Percentiles rank a stretch among this genome's conserved stretches.
These are phyloP conservation scores for Panorpa germanica DNA, from an alignment of 2,888 invertebrate species.

Conservation along the genomic window DNA sequence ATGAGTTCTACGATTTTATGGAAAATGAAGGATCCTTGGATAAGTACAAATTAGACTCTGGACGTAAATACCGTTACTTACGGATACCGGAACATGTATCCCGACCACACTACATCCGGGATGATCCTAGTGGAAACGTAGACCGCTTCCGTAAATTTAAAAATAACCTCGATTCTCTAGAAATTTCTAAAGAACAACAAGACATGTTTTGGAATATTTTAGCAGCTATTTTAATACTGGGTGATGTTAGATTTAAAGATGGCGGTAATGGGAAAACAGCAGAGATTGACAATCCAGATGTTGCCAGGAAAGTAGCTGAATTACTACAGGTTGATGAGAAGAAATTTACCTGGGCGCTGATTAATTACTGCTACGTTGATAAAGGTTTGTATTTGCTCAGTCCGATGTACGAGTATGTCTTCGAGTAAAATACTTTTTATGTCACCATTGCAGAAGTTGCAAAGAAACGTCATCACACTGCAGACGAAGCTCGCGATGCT, in stretches of 20 bases:
- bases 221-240: constrained; percentile 57
- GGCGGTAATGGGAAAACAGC: constrained; percentile 34
- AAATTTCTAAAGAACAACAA: constrained; percentile 52
- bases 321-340: constrained; percentile 59
- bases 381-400: constrained; percentile 50
- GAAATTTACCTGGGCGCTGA: constrained; percentile 69
- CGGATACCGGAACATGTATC: constrained; percentile 38
- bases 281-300: constrained; percentile 53
- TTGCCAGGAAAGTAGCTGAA: constrained; percentile 49
- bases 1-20: constrained; percentile 77
- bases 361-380: constrained; percentile 68
- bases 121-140: constrained; percentile 43
- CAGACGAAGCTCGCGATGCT: constrained; percentile 65
- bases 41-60: constrained; percentile 45
- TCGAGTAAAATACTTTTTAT: too few relatives aligned
- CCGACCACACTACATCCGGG: constrained; percentile 39
- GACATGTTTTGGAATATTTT: constrained; percentile 49
- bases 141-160: constrained; percentile 41
- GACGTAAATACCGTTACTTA: constrained; percentile 55
- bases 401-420: too few relatives aligned
- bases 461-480: constrained; percentile 39
- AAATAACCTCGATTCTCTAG: constrained; percentile 40
- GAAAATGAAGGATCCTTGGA: constrained; percentile 43
- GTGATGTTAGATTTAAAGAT: constrained; percentile 60
- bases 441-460: too few relatives aligned